Conservation (phyloP, 1,140 invertebrate genomes). For the Venustaconcha ellipsiformis region DNA sequence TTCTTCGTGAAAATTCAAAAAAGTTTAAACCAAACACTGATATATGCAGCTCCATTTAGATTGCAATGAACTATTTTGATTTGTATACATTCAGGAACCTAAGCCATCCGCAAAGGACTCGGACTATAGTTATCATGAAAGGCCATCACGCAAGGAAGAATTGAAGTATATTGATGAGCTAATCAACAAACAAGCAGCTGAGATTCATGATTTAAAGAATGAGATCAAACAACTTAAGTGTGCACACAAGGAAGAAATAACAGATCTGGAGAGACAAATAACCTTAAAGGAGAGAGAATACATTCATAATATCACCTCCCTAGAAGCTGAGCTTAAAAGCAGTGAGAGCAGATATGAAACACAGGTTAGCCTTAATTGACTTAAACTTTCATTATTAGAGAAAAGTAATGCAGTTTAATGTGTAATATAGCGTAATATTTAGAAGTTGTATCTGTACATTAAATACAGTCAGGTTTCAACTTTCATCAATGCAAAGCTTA, state of each 20-base stretch:
- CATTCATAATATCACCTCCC: constrained; percentile 26
- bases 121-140: background rate
- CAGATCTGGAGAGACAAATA: constrained; percentile 41
- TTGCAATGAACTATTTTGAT: background rate
- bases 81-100: background rate
- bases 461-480: too few relatives aligned
- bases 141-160: constrained; percentile 33
- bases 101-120: too few relatives aligned
- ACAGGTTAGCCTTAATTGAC: constrained; percentile 22
- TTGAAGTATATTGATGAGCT: constrained; percentile 57
- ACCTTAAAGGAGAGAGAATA: constrained; percentile 34
- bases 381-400: background rate
- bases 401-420: background rate
- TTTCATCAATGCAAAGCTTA: too few relatives aligned
- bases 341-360: constrained; percentile 44
- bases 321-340: constrained; percentile 44
- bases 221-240: constrained; percentile 39
- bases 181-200: constrained; percentile 54
- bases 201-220: constrained; percentile 51
- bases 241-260: constrained; percentile 42
- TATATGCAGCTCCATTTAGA: too few relatives aligned
- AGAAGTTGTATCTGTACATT: too few relatives aligned
- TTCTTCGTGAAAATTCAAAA: too few relatives aligned
- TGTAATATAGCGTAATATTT: too few relatives aligned
- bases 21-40: too few relatives aligned